Evolutionary conservation across 2,797 vertebrate genomes (phyloP).

Genomic region (Amblyopsis hoosieri): DNA sequence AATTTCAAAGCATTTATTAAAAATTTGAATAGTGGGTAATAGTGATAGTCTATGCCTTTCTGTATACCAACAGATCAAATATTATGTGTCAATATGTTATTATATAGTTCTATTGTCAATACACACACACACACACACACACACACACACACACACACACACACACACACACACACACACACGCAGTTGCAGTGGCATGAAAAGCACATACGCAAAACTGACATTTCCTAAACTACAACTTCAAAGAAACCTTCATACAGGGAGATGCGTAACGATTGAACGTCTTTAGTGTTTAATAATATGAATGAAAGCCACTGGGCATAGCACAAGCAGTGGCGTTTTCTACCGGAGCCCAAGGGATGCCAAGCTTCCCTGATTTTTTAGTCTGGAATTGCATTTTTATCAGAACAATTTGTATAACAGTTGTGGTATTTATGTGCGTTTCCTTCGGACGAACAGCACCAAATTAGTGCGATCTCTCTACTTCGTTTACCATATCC

Average conservation of each 20-base stretch:
- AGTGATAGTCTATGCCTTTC: not conserved
- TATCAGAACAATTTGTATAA: no score
- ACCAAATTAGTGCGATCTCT: no score
- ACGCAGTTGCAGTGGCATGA: not conserved
- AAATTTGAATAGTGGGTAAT: conserved; percentile 7
- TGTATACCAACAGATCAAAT: not conserved
- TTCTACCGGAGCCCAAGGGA: no score
- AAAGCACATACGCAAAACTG: not conserved
- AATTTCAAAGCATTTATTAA: conserved; percentile 20
- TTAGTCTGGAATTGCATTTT: no score
- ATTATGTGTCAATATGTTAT: not conserved
- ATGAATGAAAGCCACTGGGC: conserved; percentile 38
- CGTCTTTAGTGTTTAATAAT: conserved; percentile 52
- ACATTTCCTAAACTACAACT: conserved; percentile 8
- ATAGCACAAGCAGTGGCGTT: conserved; percentile 6
- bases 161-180: no score
- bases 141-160: conserved; percentile 12
- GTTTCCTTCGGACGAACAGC: no score
- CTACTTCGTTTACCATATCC: no score
- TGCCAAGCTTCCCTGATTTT: no score
- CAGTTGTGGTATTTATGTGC: no score
- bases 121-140: not conserved
- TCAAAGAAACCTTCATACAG: conserved; percentile 27
- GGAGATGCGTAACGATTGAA: conserved; percentile 29
- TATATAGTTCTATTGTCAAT: not conserved